Conservation (phyloP, 2,888 invertebrate species). For the Caenorhabditis zanzibari region DNA sequence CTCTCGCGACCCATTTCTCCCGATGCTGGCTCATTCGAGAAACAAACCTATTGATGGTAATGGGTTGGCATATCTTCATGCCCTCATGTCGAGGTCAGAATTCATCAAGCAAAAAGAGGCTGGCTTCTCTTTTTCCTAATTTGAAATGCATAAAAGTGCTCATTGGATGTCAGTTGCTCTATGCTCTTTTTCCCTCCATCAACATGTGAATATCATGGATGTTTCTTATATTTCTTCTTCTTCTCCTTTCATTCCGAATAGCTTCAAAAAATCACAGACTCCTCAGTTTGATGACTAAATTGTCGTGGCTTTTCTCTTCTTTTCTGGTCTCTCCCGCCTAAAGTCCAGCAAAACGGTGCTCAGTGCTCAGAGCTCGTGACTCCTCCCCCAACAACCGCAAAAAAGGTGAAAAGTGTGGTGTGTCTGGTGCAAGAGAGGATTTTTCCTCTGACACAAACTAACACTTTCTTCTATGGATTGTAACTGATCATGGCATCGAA, state of each 20-base stretch:
- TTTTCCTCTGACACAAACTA: slow-evolving; percentile 10
- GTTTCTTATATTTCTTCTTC: slow-evolving; percentile 25
- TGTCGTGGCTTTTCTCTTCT: neutral
- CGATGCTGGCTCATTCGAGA: neutral
- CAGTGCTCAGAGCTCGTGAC: slow-evolving; percentile 11
- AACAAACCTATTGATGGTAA: slow-evolving; percentile 25
- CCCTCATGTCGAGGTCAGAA: slow-evolving; percentile 52
- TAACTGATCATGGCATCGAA: slow-evolving; percentile 12
- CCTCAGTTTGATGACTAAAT: slow-evolving; percentile 26
- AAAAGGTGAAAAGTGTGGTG: slow-evolving; percentile 28
- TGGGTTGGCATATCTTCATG: slow-evolving; percentile 18
- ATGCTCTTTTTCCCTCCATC: slow-evolving; percentile 31
- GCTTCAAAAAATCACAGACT: slow-evolving; percentile 4
- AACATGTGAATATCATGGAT: slow-evolving; percentile 24
- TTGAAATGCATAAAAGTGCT: slow-evolving; percentile 56
- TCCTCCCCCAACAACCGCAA: neutral
- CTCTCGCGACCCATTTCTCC: neutral
- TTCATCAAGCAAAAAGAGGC: slow-evolving; percentile 39
- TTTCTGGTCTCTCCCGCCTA: neutral
- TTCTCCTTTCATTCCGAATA: neutral
- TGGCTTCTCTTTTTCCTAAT: slow-evolving; percentile 15
- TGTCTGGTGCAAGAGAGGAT: slow-evolving; percentile 7
- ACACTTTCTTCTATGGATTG: neutral
- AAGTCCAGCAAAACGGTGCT: slow-evolving; percentile 13
- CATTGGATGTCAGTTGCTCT: slow-evolving; percentile 29